A percentile compares a stretch with the other conserved stretches of the same genome.
Evolutionary conservation across 2,797 vertebrate species (phyloP).

Genomic region (Onychomys torridus): DNA sequence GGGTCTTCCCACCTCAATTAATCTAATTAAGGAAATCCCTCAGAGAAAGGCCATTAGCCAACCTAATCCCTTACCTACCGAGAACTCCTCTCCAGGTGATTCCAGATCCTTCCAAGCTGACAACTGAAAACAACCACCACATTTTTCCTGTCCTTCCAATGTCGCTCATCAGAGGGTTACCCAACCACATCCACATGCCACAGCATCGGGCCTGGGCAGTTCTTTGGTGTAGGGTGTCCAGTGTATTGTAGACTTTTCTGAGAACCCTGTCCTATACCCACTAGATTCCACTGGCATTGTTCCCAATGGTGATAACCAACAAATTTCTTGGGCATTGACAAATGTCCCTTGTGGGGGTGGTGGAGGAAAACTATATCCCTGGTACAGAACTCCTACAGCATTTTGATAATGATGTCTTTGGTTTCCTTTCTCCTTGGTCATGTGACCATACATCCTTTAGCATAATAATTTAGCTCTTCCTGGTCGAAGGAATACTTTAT

Average conservation of each 20-base stretch:
- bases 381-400: not conserved
- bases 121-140: not conserved
- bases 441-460: not conserved
- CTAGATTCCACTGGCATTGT: not conserved
- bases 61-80: not conserved
- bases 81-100: not conserved
- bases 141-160: not conserved
- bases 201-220: not conserved
- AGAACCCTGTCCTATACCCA: not conserved
- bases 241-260: not conserved
- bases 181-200: not conserved
- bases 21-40: not conserved
- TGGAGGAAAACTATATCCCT: not conserved
- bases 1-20: not conserved
- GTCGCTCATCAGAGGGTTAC: not conserved
- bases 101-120: not conserved
- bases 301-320: not conserved
- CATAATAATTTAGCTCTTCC: not conserved
- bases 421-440: not conserved
- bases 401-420: not conserved
- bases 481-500: slow-evolving; percentile 23
- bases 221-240: not conserved
- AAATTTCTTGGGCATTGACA: not conserved
- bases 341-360: not conserved
- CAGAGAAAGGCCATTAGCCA: not conserved